These are phyloP conservation scores for Centrocercus urophasianus DNA, from an alignment of 2,113 vertebrate species.

Conservation along the genomic window DNA sequence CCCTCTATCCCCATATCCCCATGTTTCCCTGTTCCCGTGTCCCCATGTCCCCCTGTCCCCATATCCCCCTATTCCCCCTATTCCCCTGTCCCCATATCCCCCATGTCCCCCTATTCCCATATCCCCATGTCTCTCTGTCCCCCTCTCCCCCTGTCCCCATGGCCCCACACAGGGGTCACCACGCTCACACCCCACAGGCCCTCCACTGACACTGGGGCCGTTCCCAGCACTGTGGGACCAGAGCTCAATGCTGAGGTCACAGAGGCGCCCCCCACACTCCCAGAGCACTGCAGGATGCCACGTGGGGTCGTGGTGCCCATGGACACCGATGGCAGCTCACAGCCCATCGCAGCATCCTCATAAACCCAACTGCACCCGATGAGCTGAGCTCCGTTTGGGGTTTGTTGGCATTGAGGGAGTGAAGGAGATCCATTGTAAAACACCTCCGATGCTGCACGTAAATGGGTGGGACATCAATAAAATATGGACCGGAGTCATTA, in stretches of 20 bases:
- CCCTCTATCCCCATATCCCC: too few species aligned
- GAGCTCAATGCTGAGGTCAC: too few species aligned
- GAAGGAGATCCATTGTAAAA: neutral
- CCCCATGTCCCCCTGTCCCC: too few species aligned
- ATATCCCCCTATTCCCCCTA: too few species aligned
- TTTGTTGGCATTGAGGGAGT: neutral
- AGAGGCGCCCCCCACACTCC: rapidly evolving
- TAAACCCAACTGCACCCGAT: neutral
- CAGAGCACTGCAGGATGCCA: too few species aligned
- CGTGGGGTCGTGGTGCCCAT: too few species aligned
- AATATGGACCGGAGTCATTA: neutral
- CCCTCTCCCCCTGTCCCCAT: neutral
- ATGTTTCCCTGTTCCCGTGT: too few species aligned
- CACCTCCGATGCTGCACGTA: neutral
- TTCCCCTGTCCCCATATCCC: too few species aligned
- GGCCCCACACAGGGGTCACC: neutral
- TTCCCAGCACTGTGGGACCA: neutral
- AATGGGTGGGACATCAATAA: slow-evolving; percentile 40
- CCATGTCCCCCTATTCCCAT: too few species aligned
- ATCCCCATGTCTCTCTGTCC: too few species aligned
- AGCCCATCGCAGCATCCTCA: neutral
- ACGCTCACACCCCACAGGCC: neutral
- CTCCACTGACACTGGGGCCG: neutral
- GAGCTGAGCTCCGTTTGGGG: neutral
- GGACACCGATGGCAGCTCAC: neutral